These are phyloP conservation scores for Dione vanillae DNA, from an alignment of 2,888 invertebrate species.

Conservation along the genomic window DNA sequence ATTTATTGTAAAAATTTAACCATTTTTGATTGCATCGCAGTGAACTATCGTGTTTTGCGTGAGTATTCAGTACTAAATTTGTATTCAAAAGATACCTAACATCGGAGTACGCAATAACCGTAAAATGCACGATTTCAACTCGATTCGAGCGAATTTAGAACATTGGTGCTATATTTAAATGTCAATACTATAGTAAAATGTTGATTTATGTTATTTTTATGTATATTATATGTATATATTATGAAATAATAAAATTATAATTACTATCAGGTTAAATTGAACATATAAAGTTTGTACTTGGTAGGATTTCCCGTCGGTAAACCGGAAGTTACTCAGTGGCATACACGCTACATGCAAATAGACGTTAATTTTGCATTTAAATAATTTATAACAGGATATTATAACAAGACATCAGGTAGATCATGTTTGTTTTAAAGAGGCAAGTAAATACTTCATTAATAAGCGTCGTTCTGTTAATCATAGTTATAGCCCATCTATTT, in stretches of 20 bases:
- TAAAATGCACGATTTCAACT: constrained; percentile 79
- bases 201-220: not conserved
- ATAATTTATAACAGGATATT: constrained; percentile 19
- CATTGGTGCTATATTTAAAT: constrained; percentile 25
- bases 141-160: constrained; percentile 60
- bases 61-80: constrained; percentile 68
- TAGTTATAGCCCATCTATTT: too few relatives aligned
- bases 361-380: constrained; percentile 5
- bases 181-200: not conserved
- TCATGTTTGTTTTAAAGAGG: not conserved
- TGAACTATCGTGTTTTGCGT: constrained; percentile 54
- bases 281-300: not conserved
- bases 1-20: constrained; percentile 6
- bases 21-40: not conserved
- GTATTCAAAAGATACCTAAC: constrained; percentile 77
- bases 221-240: not conserved
- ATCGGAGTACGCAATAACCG: constrained; percentile 74
- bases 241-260: too few relatives aligned
- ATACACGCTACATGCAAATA: constrained; percentile 28
- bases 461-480: not conserved
- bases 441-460: not conserved
- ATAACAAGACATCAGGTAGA: not conserved
- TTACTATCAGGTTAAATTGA: too few relatives aligned
- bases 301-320: constrained; percentile 30
- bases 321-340: constrained; percentile 23